Base-by-base conservation (phyloP, 37 sponge, comb jelly and placozoan species). In the Chondrilla cf. caribensis region DNA sequence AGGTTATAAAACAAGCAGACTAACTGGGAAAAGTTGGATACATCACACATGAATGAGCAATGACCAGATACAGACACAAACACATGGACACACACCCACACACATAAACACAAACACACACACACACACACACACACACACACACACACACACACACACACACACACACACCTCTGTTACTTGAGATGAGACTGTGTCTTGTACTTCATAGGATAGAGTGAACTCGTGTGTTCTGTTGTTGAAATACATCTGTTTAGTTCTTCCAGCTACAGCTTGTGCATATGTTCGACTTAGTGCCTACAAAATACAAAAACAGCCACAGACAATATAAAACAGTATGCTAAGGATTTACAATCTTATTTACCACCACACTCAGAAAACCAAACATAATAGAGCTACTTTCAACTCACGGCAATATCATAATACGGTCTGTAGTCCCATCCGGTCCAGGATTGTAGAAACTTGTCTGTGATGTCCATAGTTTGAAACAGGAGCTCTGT, bases 381-480 rank as follows among this genome's bases (percentile, higher is more conserved):
- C n/a, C n/a, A n/a, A n/a, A n/a, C n/a, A n/a, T n/a, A n/a, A n/a
- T 11, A 47, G 51, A 47, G 51, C 0, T 36, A 38, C 17, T 75
- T 19, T 58, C 32, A 18, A 86, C 92, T 82, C 40, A 92, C 95
- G 19, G 91, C 90, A 40, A 87, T 88, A 43, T 42, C 55, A 54
- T 70, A 83, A 78, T 86, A 94, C 0, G 86, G 88, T 70, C 90
- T 90, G 86, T 90, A 94, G 76, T 90, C 91, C 95, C 95, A 94
- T 43, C 87, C 95, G 0, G 81, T 83, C 95, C 95, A 94, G 5
- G 95, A 94, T 89, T 94, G 75, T 14, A 47, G 51, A 54, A 89
- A 76, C 29, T 67, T 18, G 54, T 94, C 91, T 28, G 91, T 86
- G 15, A 70, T 79, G 79, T 86, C 82, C 87, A 94, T 77, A 0